Evolutionary conservation across 1,140 invertebrate genomes (phyloP).

Genomic region (Pogonomyrmex barbatus): DNA sequence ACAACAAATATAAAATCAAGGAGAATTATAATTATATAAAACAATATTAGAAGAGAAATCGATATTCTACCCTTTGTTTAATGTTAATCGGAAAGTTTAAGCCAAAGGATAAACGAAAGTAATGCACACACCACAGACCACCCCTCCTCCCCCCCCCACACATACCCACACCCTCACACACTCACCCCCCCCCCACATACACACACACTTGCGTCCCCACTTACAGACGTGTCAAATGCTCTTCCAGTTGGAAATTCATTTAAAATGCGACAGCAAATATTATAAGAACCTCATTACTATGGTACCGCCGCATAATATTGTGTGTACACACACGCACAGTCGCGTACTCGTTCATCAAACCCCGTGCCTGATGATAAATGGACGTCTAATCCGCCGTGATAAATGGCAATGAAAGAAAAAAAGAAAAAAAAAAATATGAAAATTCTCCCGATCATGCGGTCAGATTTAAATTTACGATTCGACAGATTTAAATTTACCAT

Average conservation of each 20-base stretch:
- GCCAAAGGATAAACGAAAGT: not conserved
- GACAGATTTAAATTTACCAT: constrained; percentile 74
- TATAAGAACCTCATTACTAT: constrained; percentile 62
- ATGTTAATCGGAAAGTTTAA: not conserved
- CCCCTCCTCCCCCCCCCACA: too few relatives aligned
- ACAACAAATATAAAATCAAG: not conserved
- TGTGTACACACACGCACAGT: constrained; percentile 37
- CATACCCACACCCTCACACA: not conserved
- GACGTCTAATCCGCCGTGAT: constrained; percentile 68
- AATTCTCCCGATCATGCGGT: constrained; percentile 60
- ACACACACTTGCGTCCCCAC: not conserved
- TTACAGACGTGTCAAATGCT: constrained; percentile 6
- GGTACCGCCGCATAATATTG: constrained; percentile 56
- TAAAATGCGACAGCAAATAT: constrained; percentile 42
- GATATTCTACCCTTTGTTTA: not conserved
- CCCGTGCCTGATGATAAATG: constrained; percentile 63
- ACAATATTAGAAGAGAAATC: not conserved
- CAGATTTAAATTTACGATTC: constrained; percentile 66
- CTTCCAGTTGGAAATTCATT: constrained; percentile 35
- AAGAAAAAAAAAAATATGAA: constrained; percentile 46
- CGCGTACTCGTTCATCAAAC: constrained; percentile 59
- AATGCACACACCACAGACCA: too few relatives aligned
- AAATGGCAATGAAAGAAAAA: constrained; percentile 39
- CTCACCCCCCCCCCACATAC: too few relatives aligned
- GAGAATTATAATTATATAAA: not conserved